A percentile compares a stretch with the other conserved stretches of the same genome.
Conservation (phyloP, 2,113 vertebrate genomes). For the Engraulis encrasicolus region DNA sequence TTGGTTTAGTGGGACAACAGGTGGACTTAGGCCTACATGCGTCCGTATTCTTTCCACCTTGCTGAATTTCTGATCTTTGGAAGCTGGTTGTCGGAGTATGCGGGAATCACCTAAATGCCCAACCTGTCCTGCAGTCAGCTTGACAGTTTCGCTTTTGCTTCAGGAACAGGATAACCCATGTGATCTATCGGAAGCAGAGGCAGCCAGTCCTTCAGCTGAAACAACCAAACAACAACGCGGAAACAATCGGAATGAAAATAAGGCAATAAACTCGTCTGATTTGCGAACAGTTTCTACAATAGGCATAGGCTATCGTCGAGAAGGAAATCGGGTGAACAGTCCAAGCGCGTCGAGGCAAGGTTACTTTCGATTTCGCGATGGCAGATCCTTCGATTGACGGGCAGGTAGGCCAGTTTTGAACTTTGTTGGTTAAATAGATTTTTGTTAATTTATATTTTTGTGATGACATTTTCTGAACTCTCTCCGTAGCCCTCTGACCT, state of each 20-base stretch:
- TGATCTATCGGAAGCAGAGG: constrained; percentile 37
- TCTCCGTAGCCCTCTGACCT: too few species aligned
- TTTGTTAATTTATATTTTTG: too few species aligned
- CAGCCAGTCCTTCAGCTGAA: background rate
- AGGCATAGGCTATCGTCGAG: too few species aligned
- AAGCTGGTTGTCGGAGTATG: background rate
- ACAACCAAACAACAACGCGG: too few species aligned
- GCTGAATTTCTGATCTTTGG: too few species aligned
- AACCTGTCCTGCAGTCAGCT: background rate
- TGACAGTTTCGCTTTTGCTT: constrained; percentile 48
- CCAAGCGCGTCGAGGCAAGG: too few species aligned
- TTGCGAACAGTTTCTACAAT: background rate
- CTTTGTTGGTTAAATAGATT: background rate
- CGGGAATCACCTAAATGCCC: background rate
- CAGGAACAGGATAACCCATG: background rate
- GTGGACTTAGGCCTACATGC: background rate
- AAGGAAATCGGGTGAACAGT: too few species aligned
- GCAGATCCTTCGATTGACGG: background rate
- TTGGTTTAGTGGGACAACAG: too few species aligned
- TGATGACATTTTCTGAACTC: too few species aligned
- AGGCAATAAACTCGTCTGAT: background rate
- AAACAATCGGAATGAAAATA: background rate
- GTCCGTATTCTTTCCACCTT: too few species aligned
- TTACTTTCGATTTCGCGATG: background rate
- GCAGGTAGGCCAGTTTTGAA: background rate